These are phyloP conservation scores for Microtus richardsoni DNA, from an alignment of 2,113 vertebrate species.

Conservation along the genomic window DNA sequence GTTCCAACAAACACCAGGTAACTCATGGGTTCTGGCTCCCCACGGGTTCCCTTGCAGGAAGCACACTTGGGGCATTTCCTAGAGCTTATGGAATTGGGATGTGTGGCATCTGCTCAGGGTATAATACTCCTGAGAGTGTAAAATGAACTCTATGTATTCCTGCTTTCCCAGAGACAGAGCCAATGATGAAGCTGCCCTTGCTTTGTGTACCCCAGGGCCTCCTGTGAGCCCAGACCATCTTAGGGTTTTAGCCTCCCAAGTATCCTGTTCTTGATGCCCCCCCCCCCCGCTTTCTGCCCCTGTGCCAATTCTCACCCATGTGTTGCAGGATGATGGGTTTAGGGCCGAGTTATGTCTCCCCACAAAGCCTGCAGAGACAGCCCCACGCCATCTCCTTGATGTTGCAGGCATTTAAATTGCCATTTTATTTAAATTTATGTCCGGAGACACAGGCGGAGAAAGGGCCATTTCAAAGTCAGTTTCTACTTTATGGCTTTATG, in stretches of 20 bases:
- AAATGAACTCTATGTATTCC: fast-evolving
- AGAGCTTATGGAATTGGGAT: fast-evolving
- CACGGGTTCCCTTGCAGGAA: fast-evolving
- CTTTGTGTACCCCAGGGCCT: fast-evolving
- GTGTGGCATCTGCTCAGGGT: fast-evolving
- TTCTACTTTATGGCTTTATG: constrained; percentile 73
- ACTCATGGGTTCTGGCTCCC: too few species aligned
- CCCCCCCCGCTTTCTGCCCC: background rate
- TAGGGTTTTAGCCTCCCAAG: fast-evolving
- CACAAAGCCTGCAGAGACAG: constrained; percentile 62
- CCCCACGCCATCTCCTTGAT: background rate
- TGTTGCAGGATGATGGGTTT: background rate
- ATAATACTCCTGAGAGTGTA: fast-evolving
- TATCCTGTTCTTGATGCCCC: fast-evolving
- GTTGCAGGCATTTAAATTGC: constrained; percentile 80
- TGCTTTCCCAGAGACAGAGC: background rate
- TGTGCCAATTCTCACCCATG: background rate
- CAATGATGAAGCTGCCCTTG: background rate
- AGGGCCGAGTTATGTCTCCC: constrained; percentile 12
- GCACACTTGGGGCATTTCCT: fast-evolving
- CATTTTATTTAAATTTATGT: constrained; percentile 83
- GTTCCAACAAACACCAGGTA: background rate
- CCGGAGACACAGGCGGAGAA: constrained; percentile 70
- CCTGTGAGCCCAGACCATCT: fast-evolving
- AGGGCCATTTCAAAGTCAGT: constrained; percentile 81